Base-by-base conservation (phyloP, 1,140 invertebrate genomes). In the Branchinecta lynchi region DNA sequence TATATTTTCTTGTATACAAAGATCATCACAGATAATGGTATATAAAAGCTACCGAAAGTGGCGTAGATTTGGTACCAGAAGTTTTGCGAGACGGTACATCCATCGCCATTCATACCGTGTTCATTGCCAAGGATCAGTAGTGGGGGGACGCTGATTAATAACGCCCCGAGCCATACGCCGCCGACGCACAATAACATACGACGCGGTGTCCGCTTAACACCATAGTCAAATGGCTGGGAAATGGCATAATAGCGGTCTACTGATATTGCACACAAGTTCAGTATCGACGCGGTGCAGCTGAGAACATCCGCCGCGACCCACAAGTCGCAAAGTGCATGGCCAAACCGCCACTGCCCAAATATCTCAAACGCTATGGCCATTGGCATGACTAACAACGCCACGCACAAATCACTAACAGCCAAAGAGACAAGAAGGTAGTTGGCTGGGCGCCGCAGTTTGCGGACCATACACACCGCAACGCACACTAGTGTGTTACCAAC, bases 261-360 rank as follows among this genome's bases (percentile, higher is more conserved):
- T 43, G 89, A 90, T 78, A 95, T 93, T 85, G 91, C 89, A 77
- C 92, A 95, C 69, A 95, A 82, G 79, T 95, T 94, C 12, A 94
- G 81, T 73, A 95, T 94, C 73, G 90, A 93, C 44, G 92, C 92
- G 10, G 92, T 91, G 77, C 79, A 81, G 66, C 78, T 80, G 74
- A 79, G 80, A 5, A 81, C 78, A 71, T 81, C 80, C 69, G 75
- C 78, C 17, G 77, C 77, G 32, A 79, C 77, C 77, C 77, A 79
- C 44, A 79, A 83, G 76, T 93, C 89, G 79, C 92, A 95, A 72
- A 92, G 83, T 46, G 88, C 82, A 17, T 85, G 82, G 68, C 90
- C 89, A 72, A 93, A 92, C 72, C 85, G 86, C 91, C 91, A 94
- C 69, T 83, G 85, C 65, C 90, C 88, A 43, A 79, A 71, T 86